A percentile compares a stretch with the other conserved stretches of the same genome.
Evolutionary conservation across 2,113 vertebrate species (phyloP).

Genomic region (Cyphomyrus plagiostoma): DNA sequence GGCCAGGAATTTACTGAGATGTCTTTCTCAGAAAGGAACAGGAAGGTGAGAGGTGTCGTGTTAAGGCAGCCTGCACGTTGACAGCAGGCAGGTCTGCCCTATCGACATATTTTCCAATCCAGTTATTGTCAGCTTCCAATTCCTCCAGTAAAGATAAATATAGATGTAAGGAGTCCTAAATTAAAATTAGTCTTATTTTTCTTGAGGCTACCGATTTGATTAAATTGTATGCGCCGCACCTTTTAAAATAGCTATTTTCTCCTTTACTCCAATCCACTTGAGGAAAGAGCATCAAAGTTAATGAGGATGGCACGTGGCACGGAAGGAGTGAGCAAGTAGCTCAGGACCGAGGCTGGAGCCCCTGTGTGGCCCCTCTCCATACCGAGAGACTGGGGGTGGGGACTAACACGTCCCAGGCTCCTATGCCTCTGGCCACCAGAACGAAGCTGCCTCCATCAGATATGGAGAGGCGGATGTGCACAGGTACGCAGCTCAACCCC

Average conservation of each 20-base stretch:
- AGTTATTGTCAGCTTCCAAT: slow-evolving; percentile 13
- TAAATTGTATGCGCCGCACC: slow-evolving; percentile 21
- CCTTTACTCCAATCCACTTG: slow-evolving; percentile 18
- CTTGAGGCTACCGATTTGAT: slow-evolving; percentile 28
- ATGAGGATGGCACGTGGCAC: background rate
- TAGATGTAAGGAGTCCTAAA: slow-evolving; percentile 25
- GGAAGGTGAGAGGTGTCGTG: background rate
- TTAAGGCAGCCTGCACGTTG: background rate
- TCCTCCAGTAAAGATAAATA: slow-evolving; percentile 19
- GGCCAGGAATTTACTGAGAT: background rate
- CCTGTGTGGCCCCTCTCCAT: background rate
- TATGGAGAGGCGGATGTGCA: background rate
- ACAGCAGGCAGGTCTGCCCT: background rate
- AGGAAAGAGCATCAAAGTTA: slow-evolving; percentile 2
- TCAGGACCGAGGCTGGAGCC: background rate
- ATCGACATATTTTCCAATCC: slow-evolving; percentile 1
- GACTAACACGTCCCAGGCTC: background rate
- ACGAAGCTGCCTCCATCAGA: background rate
- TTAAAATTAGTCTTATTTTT: slow-evolving; percentile 18
- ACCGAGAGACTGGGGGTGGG: too few relatives aligned
- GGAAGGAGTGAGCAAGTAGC: background rate
- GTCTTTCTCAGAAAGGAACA: background rate
- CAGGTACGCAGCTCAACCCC: background rate
- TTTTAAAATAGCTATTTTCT: slow-evolving; percentile 26
- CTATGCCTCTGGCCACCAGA: background rate